These are phyloP conservation scores for Ascaphus truei DNA, from an alignment of 2,113 vertebrate genomes.

Conservation along the genomic window DNA sequence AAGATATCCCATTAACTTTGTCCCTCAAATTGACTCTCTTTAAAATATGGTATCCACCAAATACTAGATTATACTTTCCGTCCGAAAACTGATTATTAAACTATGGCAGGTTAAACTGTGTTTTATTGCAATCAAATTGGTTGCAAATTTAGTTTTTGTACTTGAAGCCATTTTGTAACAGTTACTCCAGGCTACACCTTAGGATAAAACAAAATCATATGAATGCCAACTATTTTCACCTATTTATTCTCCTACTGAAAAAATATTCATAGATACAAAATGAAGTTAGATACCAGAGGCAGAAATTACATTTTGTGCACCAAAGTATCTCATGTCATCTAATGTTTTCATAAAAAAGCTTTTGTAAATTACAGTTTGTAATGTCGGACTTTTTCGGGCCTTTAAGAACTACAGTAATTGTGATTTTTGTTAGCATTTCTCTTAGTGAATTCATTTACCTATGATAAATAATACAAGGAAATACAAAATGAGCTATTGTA, in stretches of 20 bases:
- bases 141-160: conserved; percentile 67
- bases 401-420: too few relatives aligned
- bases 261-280: conserved; percentile 66
- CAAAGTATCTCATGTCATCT: not conserved
- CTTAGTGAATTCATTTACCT: too few relatives aligned
- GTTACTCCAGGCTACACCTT: conserved; percentile 71
- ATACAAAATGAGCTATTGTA: too few relatives aligned
- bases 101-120: conserved; percentile 72
- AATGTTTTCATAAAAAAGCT: not conserved
- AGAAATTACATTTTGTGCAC: not conserved
- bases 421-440: too few relatives aligned
- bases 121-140: conserved; percentile 77
- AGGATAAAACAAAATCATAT: conserved; percentile 69
- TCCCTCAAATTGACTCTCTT: conserved; percentile 67
- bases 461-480: too few relatives aligned
- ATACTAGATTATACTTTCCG: conserved; percentile 69
- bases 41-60: conserved; percentile 67
- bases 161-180: conserved; percentile 59
- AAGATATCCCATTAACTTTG: conserved; percentile 69
- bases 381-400: too few relatives aligned
- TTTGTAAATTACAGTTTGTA: too few relatives aligned
- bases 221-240: conserved; percentile 66
- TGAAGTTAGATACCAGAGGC: conserved; percentile 59
- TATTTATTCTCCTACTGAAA: conserved; percentile 65
- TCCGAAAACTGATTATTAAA: conserved; percentile 71